Evolutionary conservation across 2,113 vertebrate species (phyloP).

Genomic region (Pantherophis guttatus): DNA sequence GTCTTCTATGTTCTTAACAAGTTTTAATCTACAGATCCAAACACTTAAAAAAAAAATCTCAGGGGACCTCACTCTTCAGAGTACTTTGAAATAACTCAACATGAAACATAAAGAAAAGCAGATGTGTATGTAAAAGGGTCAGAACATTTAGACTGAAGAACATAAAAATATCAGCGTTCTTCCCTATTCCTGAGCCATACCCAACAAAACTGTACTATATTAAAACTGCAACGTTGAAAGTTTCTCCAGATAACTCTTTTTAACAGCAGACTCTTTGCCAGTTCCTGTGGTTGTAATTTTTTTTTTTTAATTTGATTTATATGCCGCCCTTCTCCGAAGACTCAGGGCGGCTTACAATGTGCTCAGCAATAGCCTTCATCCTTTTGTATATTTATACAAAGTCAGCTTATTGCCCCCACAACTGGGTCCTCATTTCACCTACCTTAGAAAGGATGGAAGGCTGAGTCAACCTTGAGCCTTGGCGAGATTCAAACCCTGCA

Average conservation of each 20-base stretch:
- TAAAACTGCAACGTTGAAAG: not conserved
- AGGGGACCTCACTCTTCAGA: conserved; percentile 2
- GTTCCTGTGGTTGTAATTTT: not conserved
- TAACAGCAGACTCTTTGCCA: not conserved
- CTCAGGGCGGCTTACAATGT: too few relatives aligned
- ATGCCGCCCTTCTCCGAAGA: too few relatives aligned
- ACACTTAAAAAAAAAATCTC: conserved; percentile 3
- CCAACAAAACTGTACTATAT: not conserved
- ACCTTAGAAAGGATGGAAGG: too few relatives aligned
- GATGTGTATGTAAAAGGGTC: not conserved
- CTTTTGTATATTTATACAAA: too few relatives aligned
- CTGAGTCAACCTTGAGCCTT: too few relatives aligned
- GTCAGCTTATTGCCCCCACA: too few relatives aligned
- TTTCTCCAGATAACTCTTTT: not conserved
- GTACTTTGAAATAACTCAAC: not conserved
- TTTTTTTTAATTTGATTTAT: too few relatives aligned
- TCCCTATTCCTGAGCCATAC: not conserved
- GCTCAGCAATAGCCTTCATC: too few relatives aligned
- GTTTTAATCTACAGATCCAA: conserved; percentile 26
- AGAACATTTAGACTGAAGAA: not conserved
- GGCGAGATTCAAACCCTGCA: too few relatives aligned
- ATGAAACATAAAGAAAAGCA: not conserved
- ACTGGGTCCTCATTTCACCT: too few relatives aligned
- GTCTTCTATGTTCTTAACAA: not conserved
- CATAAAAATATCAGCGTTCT: not conserved